These are phyloP conservation scores for Tor tambroides DNA, from an alignment of 2,113 vertebrate genomes.

Conservation along the genomic window DNA sequence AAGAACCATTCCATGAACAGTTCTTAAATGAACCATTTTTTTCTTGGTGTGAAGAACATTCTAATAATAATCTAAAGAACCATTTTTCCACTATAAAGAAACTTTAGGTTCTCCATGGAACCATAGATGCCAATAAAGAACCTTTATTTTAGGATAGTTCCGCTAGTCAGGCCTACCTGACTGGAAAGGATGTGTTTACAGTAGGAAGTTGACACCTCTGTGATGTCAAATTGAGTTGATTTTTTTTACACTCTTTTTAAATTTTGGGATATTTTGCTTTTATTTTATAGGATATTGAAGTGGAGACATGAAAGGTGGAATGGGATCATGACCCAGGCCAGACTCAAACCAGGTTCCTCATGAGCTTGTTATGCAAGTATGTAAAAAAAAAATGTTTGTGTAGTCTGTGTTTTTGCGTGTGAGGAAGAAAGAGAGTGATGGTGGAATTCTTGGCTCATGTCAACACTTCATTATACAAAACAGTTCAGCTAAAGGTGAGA, in stretches of 20 bases:
- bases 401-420: constrained; percentile 25
- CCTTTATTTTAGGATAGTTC: background rate
- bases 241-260: too few relatives aligned
- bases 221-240: too few relatives aligned
- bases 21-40: too few relatives aligned
- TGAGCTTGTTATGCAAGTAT: background rate
- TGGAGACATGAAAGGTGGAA: background rate
- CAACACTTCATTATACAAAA: constrained; percentile 16
- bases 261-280: background rate
- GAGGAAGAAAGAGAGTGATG: background rate
- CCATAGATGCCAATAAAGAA: too few relatives aligned
- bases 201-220: background rate
- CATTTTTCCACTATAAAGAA: too few relatives aligned
- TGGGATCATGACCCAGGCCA: constrained; percentile 6
- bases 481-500: constrained; percentile 55
- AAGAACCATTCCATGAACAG: too few relatives aligned
- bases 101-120: too few relatives aligned
- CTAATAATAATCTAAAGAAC: too few relatives aligned
- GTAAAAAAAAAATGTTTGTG: too few relatives aligned
- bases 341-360: background rate
- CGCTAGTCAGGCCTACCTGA: background rate
- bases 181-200: background rate
- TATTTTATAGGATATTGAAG: background rate
- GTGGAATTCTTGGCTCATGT: constrained; percentile 30
- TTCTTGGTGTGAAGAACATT: too few relatives aligned